Percentiles rank a stretch among this genome's conserved stretches.
Conservation (phyloP, 1,140 invertebrate species). For the Lordiphosa clarofinis region DNA sequence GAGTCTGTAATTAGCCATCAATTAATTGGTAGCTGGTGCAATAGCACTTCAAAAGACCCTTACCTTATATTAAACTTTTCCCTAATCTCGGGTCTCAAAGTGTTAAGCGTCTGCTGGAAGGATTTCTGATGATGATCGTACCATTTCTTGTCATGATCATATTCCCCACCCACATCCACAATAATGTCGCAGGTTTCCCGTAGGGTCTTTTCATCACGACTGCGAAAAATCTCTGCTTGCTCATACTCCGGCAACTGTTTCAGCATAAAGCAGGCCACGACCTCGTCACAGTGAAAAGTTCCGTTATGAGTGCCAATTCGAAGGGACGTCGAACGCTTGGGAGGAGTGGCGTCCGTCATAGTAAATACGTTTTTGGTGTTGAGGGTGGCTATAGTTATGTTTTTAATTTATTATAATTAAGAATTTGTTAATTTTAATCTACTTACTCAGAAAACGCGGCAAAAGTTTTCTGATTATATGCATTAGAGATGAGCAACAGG, state of each 20-base stretch:
- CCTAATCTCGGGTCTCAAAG: constrained; percentile 81
- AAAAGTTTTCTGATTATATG: neutral
- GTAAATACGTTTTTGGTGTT: constrained; percentile 4
- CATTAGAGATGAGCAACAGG: neutral
- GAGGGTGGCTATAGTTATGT: neutral
- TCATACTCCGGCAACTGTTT: constrained; percentile 90
- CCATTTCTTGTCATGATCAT: constrained; percentile 87
- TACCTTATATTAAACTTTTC: constrained; percentile 82
- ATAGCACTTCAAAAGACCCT: neutral
- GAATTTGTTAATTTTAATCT: neutral
- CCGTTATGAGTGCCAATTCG: constrained; percentile 90
- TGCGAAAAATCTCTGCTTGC: constrained; percentile 91
- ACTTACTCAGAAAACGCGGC: constrained; percentile 14
- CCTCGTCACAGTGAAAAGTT: constrained; percentile 97
- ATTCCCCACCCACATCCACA: constrained; percentile 96
- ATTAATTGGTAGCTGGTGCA: neutral
- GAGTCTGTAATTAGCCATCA: constrained; percentile 83
- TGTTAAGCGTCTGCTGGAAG: constrained; percentile 83
- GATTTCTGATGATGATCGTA: constrained; percentile 98
- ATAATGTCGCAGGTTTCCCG: constrained; percentile 94
- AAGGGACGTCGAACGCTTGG: constrained; percentile 41
- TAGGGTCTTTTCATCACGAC: constrained; percentile 83
- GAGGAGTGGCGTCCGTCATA: constrained; percentile 43
- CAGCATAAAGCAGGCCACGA: constrained; percentile 93
- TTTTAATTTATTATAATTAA: neutral